phyloP scores from a whole-genome alignment of 2,113 vertebrate genomes.

The Myrmecobius fasciatus region DNA sequence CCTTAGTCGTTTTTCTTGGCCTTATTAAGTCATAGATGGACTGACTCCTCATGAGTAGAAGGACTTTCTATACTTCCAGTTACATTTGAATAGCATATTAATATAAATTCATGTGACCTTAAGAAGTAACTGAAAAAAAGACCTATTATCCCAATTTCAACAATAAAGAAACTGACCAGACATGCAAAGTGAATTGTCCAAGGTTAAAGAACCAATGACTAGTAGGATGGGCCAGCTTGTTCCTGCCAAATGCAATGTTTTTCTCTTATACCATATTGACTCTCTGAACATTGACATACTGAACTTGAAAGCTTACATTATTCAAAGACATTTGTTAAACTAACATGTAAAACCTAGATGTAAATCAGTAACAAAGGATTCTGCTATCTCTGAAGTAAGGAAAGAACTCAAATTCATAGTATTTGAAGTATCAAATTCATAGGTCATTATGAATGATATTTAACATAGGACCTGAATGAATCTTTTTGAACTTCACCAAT shows the following conservation, averaged over 20 bases:
- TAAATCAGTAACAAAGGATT: not conserved
- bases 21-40: not conserved
- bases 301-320: not conserved
- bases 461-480: not conserved
- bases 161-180: not conserved
- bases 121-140: not conserved
- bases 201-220: not conserved
- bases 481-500: not conserved
- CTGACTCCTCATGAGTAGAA: not conserved
- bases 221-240: not conserved
- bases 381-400: not conserved
- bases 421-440: too few relatives aligned
- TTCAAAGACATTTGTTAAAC: not conserved
- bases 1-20: not conserved
- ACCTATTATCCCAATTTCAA: not conserved
- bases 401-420: not conserved
- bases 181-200: not conserved
- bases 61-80: not conserved
- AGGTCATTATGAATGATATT: not conserved
- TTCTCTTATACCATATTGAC: not conserved
- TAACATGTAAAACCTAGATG: not conserved
- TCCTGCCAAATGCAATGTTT: not conserved
- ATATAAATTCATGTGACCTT: not conserved
- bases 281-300: not conserved
- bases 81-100: not conserved